Evolutionary conservation across 2,797 vertebrate genomes (phyloP), one percentile per base, ranked within the genome.

Genomic region (Intellagama lesueurii): DNA sequence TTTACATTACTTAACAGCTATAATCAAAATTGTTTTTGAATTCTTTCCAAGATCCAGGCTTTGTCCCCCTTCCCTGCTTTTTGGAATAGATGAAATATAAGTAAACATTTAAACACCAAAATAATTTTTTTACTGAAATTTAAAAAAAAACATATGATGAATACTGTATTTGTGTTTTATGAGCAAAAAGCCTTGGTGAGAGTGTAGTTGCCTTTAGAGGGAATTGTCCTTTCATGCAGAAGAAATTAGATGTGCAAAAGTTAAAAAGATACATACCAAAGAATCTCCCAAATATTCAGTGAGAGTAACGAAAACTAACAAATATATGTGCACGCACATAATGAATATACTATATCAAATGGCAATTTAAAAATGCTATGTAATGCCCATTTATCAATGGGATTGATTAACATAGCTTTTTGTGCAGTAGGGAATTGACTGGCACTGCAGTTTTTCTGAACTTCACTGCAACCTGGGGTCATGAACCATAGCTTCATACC

Each of bases 321-420:
- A 5, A 64, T 64, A 14, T 4, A 22, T 64, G 19, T 22, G 60
- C 19, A 22, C 16, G 19, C 19, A 64, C 60, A 64, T 64, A 64
- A n/a, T 88, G 7, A 44, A 44, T 56, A 68, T 79, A 30, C 22
- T 87, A 75, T 90, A 77, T 91, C 44, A 49, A 88, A 90, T 72
- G 76, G 90, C 92, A 93, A 76, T 78, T 70, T 4, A 87, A 26
- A 86, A 64, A 40, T 14, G n/a, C 35, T 82, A 68, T 70, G 40
- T 64, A 64, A 88, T 70, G 14, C n/a, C 32, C 52, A 56, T 5
- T 77, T 83, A 7, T 69, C 22, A 35, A 35, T 49, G n/a, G 32
- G 14, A 70, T 8, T 77, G 35, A 49, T 44, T n/a, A 64, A 68
- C 32, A 76, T 44, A 79, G 68, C 49, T 56, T 68, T n/a, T 40